Base-by-base conservation (phyloP, 2,888 invertebrate genomes). In the Melolontha melolontha region DNA sequence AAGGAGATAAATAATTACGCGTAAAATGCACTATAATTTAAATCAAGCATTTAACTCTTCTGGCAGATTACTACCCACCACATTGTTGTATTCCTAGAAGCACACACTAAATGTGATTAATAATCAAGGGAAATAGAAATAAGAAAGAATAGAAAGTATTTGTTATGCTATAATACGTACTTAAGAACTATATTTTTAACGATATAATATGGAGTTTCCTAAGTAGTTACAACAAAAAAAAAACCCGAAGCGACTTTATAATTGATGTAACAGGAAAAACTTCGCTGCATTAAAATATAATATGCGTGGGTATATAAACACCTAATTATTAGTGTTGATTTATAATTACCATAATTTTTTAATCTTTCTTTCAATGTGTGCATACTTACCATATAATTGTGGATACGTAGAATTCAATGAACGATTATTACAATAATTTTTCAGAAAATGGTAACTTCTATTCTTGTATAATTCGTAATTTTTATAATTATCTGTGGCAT, bases 181-280 rank as follows among this genome's bases (percentile, higher is more conserved):
- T 59, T 39, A 44, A 11, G 14, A 34, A 47, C 10, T 47, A 29
- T 27, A 44, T 42, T 59, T 29, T 42, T 29, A 29, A 42, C 44
- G 5, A 59, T 34, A 6, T 29, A 27, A 59, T 59, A 59, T 22
- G 59, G 16, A 41, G 44, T 29, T 59, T 14, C 34, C 12, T 44
- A 47, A 59, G 44, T 44, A 11, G 59, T 44, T 59, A 29, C 14
- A 16, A 59, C 44, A 59, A 59, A 44, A 55, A 57, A 57, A 59
- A 55, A 59, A 27, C 59, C 59, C 44, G 44, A 34, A 59, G 59
- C 59, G 59, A 59, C 59, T 59, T 8, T 12, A 29, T 59, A 59
- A 59, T 59, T 59, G 59, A 59, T 59, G 59, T 42, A 29, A 44
- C 41, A 59, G 29, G 59, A 29, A 44, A 34, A 59, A 44, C 41